A percentile compares a stretch with the other conserved stretches of the same genome.
Conservation (phyloP, 2,113 vertebrate genomes). For the Urocynchramus pylzowi region DNA sequence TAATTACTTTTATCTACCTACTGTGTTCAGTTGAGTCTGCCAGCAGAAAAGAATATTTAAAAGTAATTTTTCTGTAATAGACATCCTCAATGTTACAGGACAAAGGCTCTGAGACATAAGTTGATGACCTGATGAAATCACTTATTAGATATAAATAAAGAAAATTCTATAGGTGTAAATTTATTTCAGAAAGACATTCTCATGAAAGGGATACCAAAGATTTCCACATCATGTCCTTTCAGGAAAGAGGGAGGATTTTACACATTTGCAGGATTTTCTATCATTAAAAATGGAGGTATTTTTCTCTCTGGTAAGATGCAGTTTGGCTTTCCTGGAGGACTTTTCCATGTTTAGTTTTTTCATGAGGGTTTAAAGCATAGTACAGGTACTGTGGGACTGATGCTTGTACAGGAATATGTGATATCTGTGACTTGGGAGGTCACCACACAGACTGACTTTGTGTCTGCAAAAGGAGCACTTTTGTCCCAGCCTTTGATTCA, state of each 20-base stretch:
- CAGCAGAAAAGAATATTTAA: background rate
- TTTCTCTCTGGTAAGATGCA: background rate
- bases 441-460: background rate
- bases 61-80: background rate
- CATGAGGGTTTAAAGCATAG: background rate
- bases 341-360: background rate
- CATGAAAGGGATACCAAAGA: background rate
- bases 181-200: background rate
- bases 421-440: background rate
- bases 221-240: background rate
- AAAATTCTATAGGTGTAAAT: background rate
- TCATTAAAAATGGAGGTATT: background rate
- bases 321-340: background rate
- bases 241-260: background rate
- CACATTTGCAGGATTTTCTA: background rate
- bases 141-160: background rate
- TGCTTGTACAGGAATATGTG: background rate
- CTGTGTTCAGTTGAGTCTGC: background rate
- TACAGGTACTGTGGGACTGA: background rate
- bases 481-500: background rate
- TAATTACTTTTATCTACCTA: background rate
- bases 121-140: background rate
- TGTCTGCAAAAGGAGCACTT: background rate
- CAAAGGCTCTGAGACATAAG: background rate
- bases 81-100: background rate